Percentiles rank a stretch among this genome's conserved stretches.
Evolutionary conservation across 1,140 invertebrate genomes (phyloP).

Genomic region (Philotrypesis tridentata): DNA sequence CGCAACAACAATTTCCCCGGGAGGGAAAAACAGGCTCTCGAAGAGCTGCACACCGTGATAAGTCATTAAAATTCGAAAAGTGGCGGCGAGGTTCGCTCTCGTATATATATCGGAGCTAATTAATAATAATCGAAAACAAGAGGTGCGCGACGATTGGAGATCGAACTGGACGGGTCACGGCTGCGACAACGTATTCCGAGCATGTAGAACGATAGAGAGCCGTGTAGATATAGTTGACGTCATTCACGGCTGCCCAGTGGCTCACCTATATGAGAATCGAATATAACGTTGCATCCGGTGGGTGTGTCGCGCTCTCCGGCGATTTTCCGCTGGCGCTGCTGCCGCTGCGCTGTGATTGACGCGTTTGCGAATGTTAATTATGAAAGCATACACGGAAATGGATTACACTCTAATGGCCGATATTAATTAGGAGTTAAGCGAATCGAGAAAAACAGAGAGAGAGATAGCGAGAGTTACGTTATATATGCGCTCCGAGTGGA

Average conservation of each 20-base stretch:
- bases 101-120: too few relatives aligned
- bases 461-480: too few relatives aligned
- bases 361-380: not conserved
- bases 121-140: constrained; percentile 1
- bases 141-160: not conserved
- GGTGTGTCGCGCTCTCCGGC: constrained; percentile 62
- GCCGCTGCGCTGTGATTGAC: not conserved
- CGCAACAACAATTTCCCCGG: not conserved
- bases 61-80: not conserved
- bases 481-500: too few relatives aligned
- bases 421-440: not conserved
- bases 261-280: constrained; percentile 58
- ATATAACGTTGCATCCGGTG: constrained; percentile 66
- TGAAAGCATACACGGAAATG: not conserved
- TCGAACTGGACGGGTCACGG: constrained; percentile 51
- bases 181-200: constrained; percentile 48
- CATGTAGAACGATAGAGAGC: constrained; percentile 57
- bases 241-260: constrained; percentile 50
- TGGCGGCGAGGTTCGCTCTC: too few relatives aligned
- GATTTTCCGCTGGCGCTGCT: constrained; percentile 47
- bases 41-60: not conserved
- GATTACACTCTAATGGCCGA: not conserved
- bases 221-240: constrained; percentile 55
- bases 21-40: not conserved
- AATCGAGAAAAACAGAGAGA: too few relatives aligned